Evolutionary conservation across 2,888 invertebrate genomes (phyloP).

Genomic region (Scaptomyza cyrtandrae): DNA sequence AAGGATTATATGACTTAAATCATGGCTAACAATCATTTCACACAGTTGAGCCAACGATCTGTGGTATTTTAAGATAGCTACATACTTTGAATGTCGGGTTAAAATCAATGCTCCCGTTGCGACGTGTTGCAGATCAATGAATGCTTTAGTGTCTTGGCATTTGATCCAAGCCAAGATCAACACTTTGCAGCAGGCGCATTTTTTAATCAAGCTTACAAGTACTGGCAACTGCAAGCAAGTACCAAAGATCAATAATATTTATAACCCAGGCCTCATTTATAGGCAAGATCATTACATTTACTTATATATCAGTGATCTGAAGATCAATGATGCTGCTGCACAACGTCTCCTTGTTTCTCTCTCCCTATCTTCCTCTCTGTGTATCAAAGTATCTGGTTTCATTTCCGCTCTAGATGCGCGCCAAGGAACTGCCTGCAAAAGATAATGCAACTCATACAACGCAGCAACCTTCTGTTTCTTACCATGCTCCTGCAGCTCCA

Average conservation of each 20-base stretch:
- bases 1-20: not conserved
- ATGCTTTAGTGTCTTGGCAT: conserved; percentile 38
- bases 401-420: conserved; percentile 80
- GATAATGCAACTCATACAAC: conserved; percentile 60
- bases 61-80: not conserved
- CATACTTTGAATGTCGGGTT: conserved; percentile 8
- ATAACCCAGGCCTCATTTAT: conserved; percentile 47
- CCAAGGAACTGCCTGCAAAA: conserved; percentile 69
- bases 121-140: conserved; percentile 35
- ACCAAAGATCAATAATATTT: conserved; percentile 54
- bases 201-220: conserved; percentile 52
- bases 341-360: conserved; percentile 29
- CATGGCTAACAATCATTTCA: not conserved
- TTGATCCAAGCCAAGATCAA: conserved; percentile 40
- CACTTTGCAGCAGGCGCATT: conserved; percentile 33
- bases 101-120: conserved; percentile 15
- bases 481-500: conserved; percentile 31
- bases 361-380: conserved; percentile 1
- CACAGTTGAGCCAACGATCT: too few species aligned
- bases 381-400: conserved; percentile 82
- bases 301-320: conserved; percentile 44
- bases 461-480: conserved; percentile 14
- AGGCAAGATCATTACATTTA: conserved; percentile 48
- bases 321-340: conserved; percentile 43
- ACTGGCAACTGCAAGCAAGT: not conserved